phyloP scores from a whole-genome alignment of 1,140 invertebrate species.

The Trissolcus basalis region DNA sequence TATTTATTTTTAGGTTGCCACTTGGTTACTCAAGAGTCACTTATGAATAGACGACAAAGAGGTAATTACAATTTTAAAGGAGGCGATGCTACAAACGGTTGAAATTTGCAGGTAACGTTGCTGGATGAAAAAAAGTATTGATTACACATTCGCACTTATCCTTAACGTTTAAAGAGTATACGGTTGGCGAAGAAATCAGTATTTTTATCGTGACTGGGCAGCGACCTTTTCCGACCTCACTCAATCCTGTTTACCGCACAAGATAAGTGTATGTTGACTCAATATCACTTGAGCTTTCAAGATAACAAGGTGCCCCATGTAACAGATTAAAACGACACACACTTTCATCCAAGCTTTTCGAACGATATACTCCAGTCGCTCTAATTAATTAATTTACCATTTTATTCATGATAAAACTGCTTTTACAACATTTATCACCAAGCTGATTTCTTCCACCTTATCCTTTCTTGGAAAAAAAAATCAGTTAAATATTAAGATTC shows the following conservation, averaged over 20 bases:
- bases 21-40: no score
- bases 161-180: slow-evolving; percentile 41
- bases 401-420: not conserved
- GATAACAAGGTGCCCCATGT: slow-evolving; percentile 53
- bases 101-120: not conserved
- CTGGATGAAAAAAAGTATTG: slow-evolving; percentile 13
- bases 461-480: no score
- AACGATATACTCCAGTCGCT: slow-evolving; percentile 48
- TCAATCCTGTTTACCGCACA: slow-evolving; percentile 55
- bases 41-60: no score
- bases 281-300: slow-evolving; percentile 59
- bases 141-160: slow-evolving; percentile 24
- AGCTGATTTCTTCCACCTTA: no score
- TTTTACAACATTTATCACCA: no score
- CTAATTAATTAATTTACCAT: slow-evolving; percentile 2
- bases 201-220: slow-evolving; percentile 45
- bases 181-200: slow-evolving; percentile 43
- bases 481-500: no score
- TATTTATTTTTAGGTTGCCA: no score
- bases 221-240: slow-evolving; percentile 41
- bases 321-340: slow-evolving; percentile 45
- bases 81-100: no score
- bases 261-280: slow-evolving; percentile 54
- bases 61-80: no score
- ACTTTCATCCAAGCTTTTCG: slow-evolving; percentile 37